Percentiles rank a stretch among this genome's conserved stretches.
These are phyloP conservation scores for Scartelaos histophorus DNA, from an alignment of 2,113 vertebrate species.

Conservation along the genomic window DNA sequence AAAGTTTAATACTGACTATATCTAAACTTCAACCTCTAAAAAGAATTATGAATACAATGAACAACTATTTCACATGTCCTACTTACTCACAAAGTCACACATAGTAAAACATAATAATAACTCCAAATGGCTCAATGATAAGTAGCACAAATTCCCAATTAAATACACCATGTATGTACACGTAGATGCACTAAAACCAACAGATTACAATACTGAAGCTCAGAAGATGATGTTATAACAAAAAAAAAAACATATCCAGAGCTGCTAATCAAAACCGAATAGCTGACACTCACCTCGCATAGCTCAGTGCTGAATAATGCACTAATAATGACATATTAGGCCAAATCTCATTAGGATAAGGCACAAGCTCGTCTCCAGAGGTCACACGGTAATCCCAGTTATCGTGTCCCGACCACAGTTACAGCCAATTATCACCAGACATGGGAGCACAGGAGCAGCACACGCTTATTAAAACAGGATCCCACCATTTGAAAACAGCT, in stretches of 20 bases:
- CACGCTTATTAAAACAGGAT: slow-evolving; percentile 55
- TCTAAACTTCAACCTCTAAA: too few relatives aligned
- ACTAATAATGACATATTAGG: slow-evolving; percentile 49
- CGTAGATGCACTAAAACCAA: background rate
- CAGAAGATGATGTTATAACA: background rate
- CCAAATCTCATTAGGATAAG: slow-evolving; percentile 62
- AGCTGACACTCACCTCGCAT: slow-evolving; percentile 14
- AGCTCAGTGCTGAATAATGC: slow-evolving; percentile 23
- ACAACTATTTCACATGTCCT: too few relatives aligned
- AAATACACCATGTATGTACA: background rate
- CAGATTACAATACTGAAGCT: background rate
- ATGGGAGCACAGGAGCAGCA: slow-evolving; percentile 28
- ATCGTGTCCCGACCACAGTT: slow-evolving; percentile 44
- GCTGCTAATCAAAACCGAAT: background rate
- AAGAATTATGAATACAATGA: too few relatives aligned
- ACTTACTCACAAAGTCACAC: too few relatives aligned
- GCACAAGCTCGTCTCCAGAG: slow-evolving; percentile 45
- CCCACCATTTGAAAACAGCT: slow-evolving; percentile 18
- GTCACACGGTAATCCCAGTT: slow-evolving; percentile 64
- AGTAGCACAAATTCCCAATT: background rate
- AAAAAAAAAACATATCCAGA: background rate
- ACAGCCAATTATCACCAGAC: slow-evolving; percentile 63
- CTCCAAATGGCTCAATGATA: background rate
- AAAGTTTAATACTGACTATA: too few relatives aligned
- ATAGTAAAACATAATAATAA: too few relatives aligned